These are phyloP conservation scores for Esox niger DNA, from an alignment of 2,113 vertebrate species.

Conservation along the genomic window DNA sequence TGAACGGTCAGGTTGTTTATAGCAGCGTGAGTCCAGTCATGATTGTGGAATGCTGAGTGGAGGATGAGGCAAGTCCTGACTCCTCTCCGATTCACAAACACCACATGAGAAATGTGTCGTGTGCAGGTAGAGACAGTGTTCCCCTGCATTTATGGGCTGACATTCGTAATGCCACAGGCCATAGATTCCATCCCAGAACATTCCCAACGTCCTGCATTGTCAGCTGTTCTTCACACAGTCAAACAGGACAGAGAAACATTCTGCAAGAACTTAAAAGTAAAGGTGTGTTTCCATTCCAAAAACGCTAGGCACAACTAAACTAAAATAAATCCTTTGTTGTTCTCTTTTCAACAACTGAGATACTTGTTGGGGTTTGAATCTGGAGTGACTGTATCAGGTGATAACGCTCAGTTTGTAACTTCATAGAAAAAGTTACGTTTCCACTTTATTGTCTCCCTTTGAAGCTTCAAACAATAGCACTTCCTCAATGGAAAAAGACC, in stretches of 20 bases:
- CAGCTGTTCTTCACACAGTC: not conserved
- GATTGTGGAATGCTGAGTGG: conserved; percentile 59
- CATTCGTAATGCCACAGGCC: conserved; percentile 14
- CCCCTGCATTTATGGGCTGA: conserved; percentile 3
- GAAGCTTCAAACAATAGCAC: conserved; percentile 8
- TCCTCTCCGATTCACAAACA: conserved; percentile 46
- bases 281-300: not conserved
- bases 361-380: not conserved
- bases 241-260: not conserved
- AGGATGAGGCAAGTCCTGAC: conserved; percentile 62
- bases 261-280: not conserved
- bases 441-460: not conserved
- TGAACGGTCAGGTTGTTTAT: conserved; percentile 39
- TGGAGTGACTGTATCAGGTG: not conserved
- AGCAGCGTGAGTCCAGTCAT: conserved; percentile 44
- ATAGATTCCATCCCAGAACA: conserved; percentile 20
- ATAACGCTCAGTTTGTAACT: too few species aligned
- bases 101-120: conserved; percentile 52
- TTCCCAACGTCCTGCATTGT: conserved; percentile 6
- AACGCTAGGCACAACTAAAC: not conserved
- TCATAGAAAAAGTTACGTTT: too few species aligned
- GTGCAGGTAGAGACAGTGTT: conserved; percentile 55
- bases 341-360: not conserved
- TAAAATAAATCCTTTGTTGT: not conserved
- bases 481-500: not conserved